These are phyloP conservation scores for Adelognathus sp. DNA, from an alignment of 2,888 invertebrate genomes.

Conservation along the genomic window DNA sequence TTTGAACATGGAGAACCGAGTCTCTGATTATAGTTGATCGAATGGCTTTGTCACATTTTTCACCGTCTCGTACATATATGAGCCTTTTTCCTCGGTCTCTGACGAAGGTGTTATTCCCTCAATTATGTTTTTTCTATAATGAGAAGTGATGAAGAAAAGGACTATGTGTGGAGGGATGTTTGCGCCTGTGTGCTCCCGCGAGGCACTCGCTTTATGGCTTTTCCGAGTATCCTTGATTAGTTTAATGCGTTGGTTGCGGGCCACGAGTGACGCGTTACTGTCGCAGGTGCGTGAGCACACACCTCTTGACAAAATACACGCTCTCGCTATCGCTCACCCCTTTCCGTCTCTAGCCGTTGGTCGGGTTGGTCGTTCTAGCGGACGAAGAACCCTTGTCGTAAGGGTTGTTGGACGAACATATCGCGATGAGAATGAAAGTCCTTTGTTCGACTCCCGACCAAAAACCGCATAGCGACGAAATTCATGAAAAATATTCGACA, in stretches of 20 bases:
- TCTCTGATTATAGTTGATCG: background rate
- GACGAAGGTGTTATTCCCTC: background rate
- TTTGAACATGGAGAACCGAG: background rate
- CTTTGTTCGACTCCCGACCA: background rate
- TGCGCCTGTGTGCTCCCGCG: background rate
- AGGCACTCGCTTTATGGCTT: conserved; percentile 15
- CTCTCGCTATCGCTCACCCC: background rate
- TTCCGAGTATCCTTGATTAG: conserved; percentile 39
- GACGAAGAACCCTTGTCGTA: background rate
- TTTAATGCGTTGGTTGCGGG: conserved; percentile 39
- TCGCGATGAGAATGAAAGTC: background rate
- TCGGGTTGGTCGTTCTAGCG: background rate
- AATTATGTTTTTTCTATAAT: background rate
- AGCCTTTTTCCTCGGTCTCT: background rate
- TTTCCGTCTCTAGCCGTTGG: no score
- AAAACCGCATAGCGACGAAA: no score
- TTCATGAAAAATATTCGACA: no score
- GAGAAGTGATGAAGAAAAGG: background rate
- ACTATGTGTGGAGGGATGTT: background rate
- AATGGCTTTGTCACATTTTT: background rate
- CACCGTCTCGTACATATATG: background rate
- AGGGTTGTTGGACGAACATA: background rate
- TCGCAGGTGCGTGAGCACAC: conserved; percentile 28
- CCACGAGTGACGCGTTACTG: background rate
- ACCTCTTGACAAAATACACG: background rate